phyloP scores from a whole-genome alignment of 2,888 invertebrate genomes.

The Megamerina dolium region DNA sequence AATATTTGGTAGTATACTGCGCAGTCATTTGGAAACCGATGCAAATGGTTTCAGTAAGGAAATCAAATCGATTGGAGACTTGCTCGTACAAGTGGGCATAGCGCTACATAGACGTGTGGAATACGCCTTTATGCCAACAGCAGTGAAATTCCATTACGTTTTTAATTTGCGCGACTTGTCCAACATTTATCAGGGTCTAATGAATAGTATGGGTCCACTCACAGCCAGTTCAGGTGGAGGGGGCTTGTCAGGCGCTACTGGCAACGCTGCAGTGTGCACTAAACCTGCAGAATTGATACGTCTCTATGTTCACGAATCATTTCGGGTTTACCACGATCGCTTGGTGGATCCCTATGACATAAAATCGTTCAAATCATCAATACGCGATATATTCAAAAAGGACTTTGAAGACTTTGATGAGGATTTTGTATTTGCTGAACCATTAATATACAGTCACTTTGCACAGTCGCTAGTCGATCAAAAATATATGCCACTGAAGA shows the following conservation, averaged over 20 bases:
- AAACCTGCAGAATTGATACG: slow-evolving; percentile 68
- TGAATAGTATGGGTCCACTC: slow-evolving; percentile 69
- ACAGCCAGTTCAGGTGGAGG: slow-evolving; percentile 41
- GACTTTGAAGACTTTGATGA: slow-evolving; percentile 74
- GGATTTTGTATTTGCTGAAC: slow-evolving; percentile 63
- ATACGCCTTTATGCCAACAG: slow-evolving; percentile 80
- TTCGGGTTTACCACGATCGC: slow-evolving; percentile 87
- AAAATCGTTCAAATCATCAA: slow-evolving; percentile 66
- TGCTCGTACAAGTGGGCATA: slow-evolving; percentile 63
- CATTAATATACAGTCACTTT: slow-evolving; percentile 86
- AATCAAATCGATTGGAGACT: slow-evolving; percentile 36
- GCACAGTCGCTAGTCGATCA: slow-evolving; percentile 73
- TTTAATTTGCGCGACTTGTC: slow-evolving; percentile 90
- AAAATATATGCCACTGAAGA: slow-evolving; percentile 77
- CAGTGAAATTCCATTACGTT: slow-evolving; percentile 89
- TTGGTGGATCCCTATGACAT: slow-evolving; percentile 74
- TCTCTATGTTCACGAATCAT: slow-evolving; percentile 87
- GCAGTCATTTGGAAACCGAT: slow-evolving; percentile 64
- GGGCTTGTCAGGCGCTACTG: slow-evolving; percentile 13
- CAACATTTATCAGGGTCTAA: slow-evolving; percentile 88
- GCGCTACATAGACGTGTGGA: slow-evolving; percentile 71
- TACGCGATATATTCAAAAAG: slow-evolving; percentile 76
- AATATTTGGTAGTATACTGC: slow-evolving; percentile 78
- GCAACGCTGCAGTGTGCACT: slow-evolving; percentile 51
- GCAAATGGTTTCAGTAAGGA: slow-evolving; percentile 59